Evolutionary conservation across 1,140 invertebrate genomes (phyloP).

Genomic region (Capitella teleta): DNA sequence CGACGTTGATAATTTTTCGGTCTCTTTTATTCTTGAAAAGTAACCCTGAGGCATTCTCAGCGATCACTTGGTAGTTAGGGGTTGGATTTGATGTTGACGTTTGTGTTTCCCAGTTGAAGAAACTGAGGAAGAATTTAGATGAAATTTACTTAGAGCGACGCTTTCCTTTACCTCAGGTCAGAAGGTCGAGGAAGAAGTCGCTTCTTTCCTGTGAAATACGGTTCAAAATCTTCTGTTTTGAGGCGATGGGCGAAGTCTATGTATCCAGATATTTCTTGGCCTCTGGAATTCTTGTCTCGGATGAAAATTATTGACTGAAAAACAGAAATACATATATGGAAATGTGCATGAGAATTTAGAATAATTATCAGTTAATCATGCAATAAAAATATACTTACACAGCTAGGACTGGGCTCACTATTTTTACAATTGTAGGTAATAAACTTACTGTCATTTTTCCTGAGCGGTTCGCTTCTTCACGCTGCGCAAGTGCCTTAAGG

Average conservation of each 20-base stretch:
- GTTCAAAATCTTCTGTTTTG: constrained; percentile 56
- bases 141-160: not conserved
- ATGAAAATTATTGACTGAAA: constrained; percentile 60
- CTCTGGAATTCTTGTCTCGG: constrained; percentile 49
- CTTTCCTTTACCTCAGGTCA: constrained; percentile 57
- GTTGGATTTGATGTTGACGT: constrained; percentile 53
- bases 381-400: too few relatives aligned
- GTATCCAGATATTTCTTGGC: constrained; percentile 63
- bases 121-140: constrained; percentile 19
- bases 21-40: constrained; percentile 50
- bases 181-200: constrained; percentile 50
- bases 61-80: constrained; percentile 56
- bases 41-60: constrained; percentile 53
- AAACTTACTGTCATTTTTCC: constrained; percentile 46
- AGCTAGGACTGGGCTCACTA: too few relatives aligned
- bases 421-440: too few relatives aligned
- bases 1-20: constrained; percentile 43
- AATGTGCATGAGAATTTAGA: not conserved
- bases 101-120: constrained; percentile 59
- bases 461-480: constrained; percentile 56
- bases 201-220: constrained; percentile 55
- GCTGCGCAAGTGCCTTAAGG: constrained; percentile 52
- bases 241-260: constrained; percentile 64
- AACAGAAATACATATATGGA: not conserved
- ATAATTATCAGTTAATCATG: too few relatives aligned